Base-by-base conservation (phyloP, 1,140 invertebrate genomes). In the Nylanderia fulva region DNA sequence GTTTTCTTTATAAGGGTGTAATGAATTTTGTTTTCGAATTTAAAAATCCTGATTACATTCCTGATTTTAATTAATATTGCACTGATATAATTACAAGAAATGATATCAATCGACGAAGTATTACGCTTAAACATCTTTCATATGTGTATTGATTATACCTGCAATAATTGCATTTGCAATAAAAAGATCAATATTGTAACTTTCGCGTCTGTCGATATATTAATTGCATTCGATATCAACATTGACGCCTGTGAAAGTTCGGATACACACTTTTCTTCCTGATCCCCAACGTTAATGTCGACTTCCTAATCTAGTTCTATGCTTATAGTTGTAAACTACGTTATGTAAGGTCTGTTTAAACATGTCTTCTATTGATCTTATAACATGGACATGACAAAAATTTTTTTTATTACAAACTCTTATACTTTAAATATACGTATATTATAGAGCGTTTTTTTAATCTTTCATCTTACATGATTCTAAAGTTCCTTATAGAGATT, bases 201-300 rank as follows among this genome's bases (percentile, higher is more conserved):
- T 66, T 79, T 79, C 42, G 21, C 15, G 4, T 13, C 9, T 18
- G 64, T 36, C 27, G 36, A 42, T 33, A 2, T 24, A 27, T 21
- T 52, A 66, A 18, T 29, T 11, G 27, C 3, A 45, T 45, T 3
- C 5, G 36, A 72, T 82, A 72, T 60, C 77, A 82, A 27, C 39
- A 58, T 45, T 18, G 33, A 56, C 9, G 29, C 18, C 27, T 27
- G 66, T 82, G 77, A 82, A 82, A 82, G 66, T 72, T 82, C 66
- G 24, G 52, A 27, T 60, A 45, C 45, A 72, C 66, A 58, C 77
- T 82, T 80, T 80, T 80, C 77, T 80, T 80, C 77, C 77, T 80
- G 77, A 71, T 80, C 24, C 15, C 15, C 0, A 52, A 36, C n/a
- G 7, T 13, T 18, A 56, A 29, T 56, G 18, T 56, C 11, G 77